These are phyloP conservation scores for Odontocerum albicorne DNA, from an alignment of 2,888 invertebrate species.

Conservation along the genomic window DNA sequence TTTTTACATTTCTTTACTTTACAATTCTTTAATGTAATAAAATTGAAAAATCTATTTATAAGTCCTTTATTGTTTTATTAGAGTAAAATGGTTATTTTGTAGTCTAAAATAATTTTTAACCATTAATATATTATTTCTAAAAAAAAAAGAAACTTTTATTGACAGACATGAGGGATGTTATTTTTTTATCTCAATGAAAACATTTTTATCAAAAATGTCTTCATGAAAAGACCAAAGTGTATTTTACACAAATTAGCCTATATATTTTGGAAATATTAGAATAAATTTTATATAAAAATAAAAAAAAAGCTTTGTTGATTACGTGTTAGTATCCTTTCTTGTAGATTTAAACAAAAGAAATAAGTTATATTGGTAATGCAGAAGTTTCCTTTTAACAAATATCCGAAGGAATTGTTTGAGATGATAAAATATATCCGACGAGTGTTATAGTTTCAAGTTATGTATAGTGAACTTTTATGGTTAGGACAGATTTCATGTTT, in stretches of 20 bases:
- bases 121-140: no score
- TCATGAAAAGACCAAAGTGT: slow-evolving; percentile 35
- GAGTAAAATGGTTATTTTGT: background rate
- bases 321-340: slow-evolving; percentile 16
- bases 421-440: background rate
- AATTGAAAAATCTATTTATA: no score
- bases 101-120: background rate
- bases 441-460: background rate
- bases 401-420: background rate
- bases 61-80: background rate
- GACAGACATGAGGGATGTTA: slow-evolving; percentile 8
- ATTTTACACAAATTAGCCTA: slow-evolving; percentile 31
- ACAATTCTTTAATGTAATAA: no score
- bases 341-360: background rate
- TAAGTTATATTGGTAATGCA: no score
- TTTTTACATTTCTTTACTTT: no score
- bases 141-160: background rate
- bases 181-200: slow-evolving; percentile 12
- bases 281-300: slow-evolving; percentile 21
- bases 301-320: slow-evolving; percentile 25
- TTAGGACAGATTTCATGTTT: slow-evolving; percentile 3
- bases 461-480: background rate
- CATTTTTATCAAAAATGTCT: slow-evolving; percentile 13
- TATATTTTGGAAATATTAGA: slow-evolving; percentile 31
- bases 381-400: background rate